phyloP scores from a whole-genome alignment of 2,113 vertebrate genomes.

The Axis porcinus region DNA sequence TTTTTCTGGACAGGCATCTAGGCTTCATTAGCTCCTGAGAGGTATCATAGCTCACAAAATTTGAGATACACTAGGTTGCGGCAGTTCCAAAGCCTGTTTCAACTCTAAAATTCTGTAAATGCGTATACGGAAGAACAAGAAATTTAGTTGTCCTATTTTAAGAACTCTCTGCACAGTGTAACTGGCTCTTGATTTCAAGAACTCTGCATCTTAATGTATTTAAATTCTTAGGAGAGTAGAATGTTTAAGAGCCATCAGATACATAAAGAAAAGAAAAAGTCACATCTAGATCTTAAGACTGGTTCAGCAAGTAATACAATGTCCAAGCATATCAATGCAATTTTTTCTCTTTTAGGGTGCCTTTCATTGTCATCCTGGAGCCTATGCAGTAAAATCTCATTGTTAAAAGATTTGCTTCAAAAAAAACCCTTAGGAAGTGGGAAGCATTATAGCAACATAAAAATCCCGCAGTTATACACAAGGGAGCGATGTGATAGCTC shows the following conservation, averaged over 20 bases:
- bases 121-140: not conserved
- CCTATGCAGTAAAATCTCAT: not conserved
- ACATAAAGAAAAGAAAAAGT: not conserved
- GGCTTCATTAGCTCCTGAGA: not conserved
- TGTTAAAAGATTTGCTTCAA: not conserved
- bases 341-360: not conserved
- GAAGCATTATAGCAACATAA: not conserved
- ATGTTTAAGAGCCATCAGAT: not conserved
- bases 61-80: not conserved
- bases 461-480: not conserved
- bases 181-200: not conserved
- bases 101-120: constrained; percentile 1
- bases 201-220: constrained; percentile 18
- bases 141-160: constrained; percentile 9
- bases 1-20: not conserved
- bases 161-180: not conserved
- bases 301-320: not conserved
- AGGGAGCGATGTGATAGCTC: not conserved
- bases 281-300: not conserved
- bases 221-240: not conserved
- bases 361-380: not conserved
- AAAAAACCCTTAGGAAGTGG: not conserved
- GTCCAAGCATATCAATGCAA: not conserved
- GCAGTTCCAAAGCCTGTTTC: not conserved
- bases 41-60: not conserved